Conservation (phyloP, 2,797 vertebrate species). For the Cottoperca gobio region DNA sequence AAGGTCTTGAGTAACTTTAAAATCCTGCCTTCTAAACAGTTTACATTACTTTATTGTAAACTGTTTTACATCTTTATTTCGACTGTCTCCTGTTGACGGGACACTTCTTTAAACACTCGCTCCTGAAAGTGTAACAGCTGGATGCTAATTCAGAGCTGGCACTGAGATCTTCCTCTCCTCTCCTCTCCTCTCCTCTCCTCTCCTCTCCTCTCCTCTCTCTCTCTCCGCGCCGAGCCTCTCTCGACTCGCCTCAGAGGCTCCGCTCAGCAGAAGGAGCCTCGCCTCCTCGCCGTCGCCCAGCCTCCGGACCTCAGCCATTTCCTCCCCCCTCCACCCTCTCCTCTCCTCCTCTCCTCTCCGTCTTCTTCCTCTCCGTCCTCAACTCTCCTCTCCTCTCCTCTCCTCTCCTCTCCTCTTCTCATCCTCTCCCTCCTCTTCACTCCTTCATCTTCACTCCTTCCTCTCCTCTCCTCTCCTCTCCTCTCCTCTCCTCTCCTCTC, state of each 20-base stretch:
- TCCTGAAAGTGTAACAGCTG: slow-evolving; percentile 31
- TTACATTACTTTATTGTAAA: slow-evolving; percentile 34
- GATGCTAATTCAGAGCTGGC: slow-evolving; percentile 28
- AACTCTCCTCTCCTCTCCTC: neutral
- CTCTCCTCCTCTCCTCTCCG: neutral
- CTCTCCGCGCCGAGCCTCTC: no score
- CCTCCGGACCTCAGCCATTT: no score
- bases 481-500: no score
- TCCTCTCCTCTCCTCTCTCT: neutral
- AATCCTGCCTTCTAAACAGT: slow-evolving; percentile 15
- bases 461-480: neutral
- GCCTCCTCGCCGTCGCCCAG: no score
- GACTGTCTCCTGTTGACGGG: slow-evolving; percentile 19
- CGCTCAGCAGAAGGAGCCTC: no score
- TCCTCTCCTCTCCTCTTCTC: neutral
- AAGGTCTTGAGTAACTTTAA: slow-evolving; percentile 13
- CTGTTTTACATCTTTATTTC: slow-evolving; percentile 36
- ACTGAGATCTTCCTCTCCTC: slow-evolving; percentile 7
- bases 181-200: neutral
- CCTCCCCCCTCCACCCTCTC: neutral
- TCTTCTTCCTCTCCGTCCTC: slow-evolving; percentile 11
- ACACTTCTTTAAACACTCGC: slow-evolving; percentile 3
- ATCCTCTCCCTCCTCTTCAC: slow-evolving; percentile 9
- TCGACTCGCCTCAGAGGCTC: no score
- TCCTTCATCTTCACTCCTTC: neutral